phyloP scores from a whole-genome alignment of 2,888 invertebrate genomes.

The Eremobia ochroleuca region DNA sequence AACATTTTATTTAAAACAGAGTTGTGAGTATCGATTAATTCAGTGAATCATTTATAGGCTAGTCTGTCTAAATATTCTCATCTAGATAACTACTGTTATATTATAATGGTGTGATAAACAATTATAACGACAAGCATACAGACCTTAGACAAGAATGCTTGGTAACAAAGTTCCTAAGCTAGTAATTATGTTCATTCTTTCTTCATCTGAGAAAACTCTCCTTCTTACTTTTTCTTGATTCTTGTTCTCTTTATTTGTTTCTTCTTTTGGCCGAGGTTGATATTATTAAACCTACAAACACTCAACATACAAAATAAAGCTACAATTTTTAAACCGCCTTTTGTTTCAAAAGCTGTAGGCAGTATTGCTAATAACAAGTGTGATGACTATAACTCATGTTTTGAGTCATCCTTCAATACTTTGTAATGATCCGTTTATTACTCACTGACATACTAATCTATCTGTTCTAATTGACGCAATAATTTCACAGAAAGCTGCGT shows the following conservation, averaged over 20 bases:
- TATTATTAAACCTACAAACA: neutral
- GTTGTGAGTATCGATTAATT: neutral
- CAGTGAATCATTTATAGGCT: conserved; percentile 13
- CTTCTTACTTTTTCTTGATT: neutral
- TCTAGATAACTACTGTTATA: conserved; percentile 17
- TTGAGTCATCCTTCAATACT: conserved; percentile 50
- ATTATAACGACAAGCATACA: neutral
- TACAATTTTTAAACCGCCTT: neutral
- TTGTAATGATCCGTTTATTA: conserved; percentile 63
- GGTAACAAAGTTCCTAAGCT: neutral
- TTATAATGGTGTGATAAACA: neutral
- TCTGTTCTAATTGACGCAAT: conserved; percentile 61
- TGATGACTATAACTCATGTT: conserved; percentile 48
- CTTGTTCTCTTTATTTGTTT: neutral
- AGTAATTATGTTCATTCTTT: neutral
- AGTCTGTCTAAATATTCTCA: conserved; percentile 15
- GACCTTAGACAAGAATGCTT: neutral
- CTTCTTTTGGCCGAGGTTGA: neutral
- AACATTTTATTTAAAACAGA: neutral
- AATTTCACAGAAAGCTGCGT: conserved; percentile 65
- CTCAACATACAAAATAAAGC: neutral
- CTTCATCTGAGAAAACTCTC: neutral
- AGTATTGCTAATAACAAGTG: conserved; percentile 46
- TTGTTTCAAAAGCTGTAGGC: conserved; percentile 10
- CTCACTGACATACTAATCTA: conserved; percentile 59